Base-by-base conservation (phyloP, 2,797 vertebrate genomes). In the Channa striata region DNA sequence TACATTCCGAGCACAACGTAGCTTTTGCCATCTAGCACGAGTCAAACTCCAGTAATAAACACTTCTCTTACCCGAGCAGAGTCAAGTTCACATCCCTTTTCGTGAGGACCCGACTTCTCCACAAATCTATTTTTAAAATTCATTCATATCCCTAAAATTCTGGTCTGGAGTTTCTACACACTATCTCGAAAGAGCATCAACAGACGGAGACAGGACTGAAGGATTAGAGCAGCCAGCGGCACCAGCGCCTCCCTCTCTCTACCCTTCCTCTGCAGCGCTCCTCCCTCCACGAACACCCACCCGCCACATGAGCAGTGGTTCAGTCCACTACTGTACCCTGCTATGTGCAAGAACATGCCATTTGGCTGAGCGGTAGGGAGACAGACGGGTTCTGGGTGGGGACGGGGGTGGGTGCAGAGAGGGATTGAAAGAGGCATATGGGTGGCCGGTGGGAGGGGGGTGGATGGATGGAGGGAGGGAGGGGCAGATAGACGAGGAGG, bases 11-110 rank as follows among this genome's bases (percentile, higher is more conserved):
- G 5, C 17, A 62, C 48, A 36, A 20, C 36, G 9, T 33, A 51
- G 11, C 14, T 50, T 57, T 30, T 25, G 4, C 34, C n/a, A 67
- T 21, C 12, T 70, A 5, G 39, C 57, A 40, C 23, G 57, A 50
- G 2, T 70, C 5, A 14, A 58, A 74, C 1, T 48, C 21, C 19
- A 77, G 1, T 16, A 0, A 69, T 77, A 74, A 65, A 23, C 1
- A 59, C 13, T 81, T 68, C n/a, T 77, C 89, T 91, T 87, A 92
- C 91, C 91, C 43, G 77, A 72, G 43, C 4, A 56, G 64, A 69
- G n/a, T 57, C 23, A 50, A 85, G 74, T 84, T 71, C 53, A 40
- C 19, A 48, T 84, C 78, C 66, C 43, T 8, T n/a, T 23, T 39
- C 8, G 36, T 23, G 39, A 63, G 8, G 21, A 68, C 59, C 75